Evolutionary conservation across 2,113 vertebrate species (phyloP).

Genomic region (Zonotrichia leucophrys): DNA sequence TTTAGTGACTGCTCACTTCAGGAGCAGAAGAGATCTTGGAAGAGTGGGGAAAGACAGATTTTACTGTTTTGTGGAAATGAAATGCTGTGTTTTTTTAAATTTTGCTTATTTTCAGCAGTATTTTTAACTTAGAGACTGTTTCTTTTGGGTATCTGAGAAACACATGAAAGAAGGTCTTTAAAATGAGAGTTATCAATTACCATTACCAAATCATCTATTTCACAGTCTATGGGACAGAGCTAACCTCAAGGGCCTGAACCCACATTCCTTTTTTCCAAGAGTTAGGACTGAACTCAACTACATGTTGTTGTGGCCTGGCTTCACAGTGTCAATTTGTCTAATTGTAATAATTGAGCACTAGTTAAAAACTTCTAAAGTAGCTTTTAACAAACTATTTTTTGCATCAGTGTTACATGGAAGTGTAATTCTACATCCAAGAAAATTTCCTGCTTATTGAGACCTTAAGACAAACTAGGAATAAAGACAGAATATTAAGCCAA

Average conservation of each 20-base stretch:
- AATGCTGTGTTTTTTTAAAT: fast-evolving
- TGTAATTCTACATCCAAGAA: background rate
- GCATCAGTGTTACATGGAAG: background rate
- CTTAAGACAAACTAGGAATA: background rate
- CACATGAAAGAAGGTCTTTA: background rate
- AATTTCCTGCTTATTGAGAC: background rate
- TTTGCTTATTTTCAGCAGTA: background rate
- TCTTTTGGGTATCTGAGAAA: background rate
- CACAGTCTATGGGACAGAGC: background rate
- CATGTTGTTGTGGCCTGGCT: background rate
- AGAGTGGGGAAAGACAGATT: background rate
- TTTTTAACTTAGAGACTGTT: background rate
- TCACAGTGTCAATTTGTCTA: background rate
- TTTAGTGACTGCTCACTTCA: background rate
- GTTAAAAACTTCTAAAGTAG: background rate
- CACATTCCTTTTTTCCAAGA: background rate
- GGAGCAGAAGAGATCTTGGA: background rate
- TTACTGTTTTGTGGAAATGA: background rate
- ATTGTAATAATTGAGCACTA: background rate
- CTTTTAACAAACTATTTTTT: background rate
- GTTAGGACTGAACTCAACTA: background rate
- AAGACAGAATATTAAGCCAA: background rate
- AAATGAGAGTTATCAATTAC: background rate
- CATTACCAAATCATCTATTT: background rate
- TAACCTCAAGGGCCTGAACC: background rate